Conservation (phyloP, 2,113 vertebrate species). For the Aramus guarauna region DNA sequence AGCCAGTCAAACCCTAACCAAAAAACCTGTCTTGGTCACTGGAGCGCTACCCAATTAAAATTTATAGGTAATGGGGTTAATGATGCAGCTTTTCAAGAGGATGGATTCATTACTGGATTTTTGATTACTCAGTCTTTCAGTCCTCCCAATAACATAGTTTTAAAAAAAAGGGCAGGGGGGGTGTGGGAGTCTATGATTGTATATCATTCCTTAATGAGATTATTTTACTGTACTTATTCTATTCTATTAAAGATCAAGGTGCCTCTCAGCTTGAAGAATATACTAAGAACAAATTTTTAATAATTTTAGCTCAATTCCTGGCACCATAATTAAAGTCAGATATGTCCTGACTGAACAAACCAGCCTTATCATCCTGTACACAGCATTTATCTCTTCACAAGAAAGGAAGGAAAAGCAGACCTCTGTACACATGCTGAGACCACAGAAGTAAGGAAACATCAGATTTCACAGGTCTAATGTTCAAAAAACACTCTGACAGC, state of each 20-base stretch:
- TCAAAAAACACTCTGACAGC: not conserved
- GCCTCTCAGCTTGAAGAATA: not conserved
- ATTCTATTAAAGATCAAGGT: not conserved
- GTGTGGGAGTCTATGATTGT: not conserved
- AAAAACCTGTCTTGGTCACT: not conserved
- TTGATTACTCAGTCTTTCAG: not conserved
- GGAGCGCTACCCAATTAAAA: not conserved
- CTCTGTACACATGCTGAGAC: not conserved
- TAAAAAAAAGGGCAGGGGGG: rapidly evolving
- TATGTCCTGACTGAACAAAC: not conserved
- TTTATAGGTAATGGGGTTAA: not conserved
- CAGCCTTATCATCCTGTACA: not conserved
- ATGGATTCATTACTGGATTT: not conserved
- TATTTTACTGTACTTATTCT: not conserved
- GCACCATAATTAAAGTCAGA: not conserved
- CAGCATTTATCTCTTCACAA: not conserved
- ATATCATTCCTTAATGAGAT: not conserved
- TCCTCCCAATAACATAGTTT: not conserved
- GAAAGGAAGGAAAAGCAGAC: not conserved
- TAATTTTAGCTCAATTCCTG: not conserved
- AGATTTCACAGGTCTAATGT: not conserved
- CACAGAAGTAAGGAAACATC: not conserved
- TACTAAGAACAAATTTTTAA: not conserved
- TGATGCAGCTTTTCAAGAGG: not conserved
- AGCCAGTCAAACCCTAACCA: not conserved